Base-by-base conservation (phyloP, 2,888 invertebrate species). In the Rhimphoctona megacephalus region DNA sequence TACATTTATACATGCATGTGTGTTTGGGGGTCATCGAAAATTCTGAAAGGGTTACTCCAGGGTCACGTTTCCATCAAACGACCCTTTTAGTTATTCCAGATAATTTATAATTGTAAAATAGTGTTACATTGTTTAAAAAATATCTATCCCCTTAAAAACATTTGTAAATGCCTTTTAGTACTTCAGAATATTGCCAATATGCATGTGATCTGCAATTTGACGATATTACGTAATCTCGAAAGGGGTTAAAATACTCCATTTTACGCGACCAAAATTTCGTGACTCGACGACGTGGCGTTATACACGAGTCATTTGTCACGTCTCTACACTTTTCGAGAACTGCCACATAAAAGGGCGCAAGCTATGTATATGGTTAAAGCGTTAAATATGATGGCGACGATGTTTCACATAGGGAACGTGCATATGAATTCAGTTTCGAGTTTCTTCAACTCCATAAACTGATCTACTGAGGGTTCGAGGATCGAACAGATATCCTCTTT, bases 401-500 rank as follows among this genome's bases (percentile, higher is more conserved):
- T 49, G 25, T 14, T 30, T 49, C 25, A 19, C 46, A 8, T 43
- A 30, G 25, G 19, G 33, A 52, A 52, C 11, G 19, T 33, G 11
- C 30, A 46, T 19, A 19, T 9, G 36, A 9, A 72, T 46, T 14
- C 43, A 5, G 33, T 33, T 19, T 33, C 25, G 52, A 33, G 46
- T 64, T 39, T 54, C 78, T 69, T 17, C 39, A 67, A 78, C 7
- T 49, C 73, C 43, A 33, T 80, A 80, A 80, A 85, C 61, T 36
- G 67, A 77, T 66, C 52, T 22, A 49, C 52, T 7, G 25, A 36
- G 52, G 25, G n/a, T 25, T 25, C 74, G 39, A 69, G 52, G 25
- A 78, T 66, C 57, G 79, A 82, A 88, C 88, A 88, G 80, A 52
- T 64, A 43, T 19, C 8, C 67, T 76, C 87, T 82, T 88, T 88